phyloP scores from a whole-genome alignment of 1,140 invertebrate species.

The Pinna nobilis region DNA sequence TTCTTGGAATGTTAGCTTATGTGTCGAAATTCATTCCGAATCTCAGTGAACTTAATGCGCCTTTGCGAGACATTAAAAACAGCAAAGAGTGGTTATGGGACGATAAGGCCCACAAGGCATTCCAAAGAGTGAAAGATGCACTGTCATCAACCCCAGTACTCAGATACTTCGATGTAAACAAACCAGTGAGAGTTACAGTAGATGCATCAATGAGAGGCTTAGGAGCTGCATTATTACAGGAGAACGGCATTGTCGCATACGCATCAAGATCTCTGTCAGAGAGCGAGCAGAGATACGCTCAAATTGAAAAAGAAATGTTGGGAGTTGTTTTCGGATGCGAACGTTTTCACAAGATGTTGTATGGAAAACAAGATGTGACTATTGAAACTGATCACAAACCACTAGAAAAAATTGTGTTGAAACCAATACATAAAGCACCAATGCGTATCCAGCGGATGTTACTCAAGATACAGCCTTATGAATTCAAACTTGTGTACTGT shows the following conservation, averaged over 20 bases:
- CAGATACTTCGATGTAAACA: constrained; percentile 32
- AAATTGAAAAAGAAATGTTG: constrained; percentile 77
- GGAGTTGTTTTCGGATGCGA: constrained; percentile 76
- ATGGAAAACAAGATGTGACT: constrained; percentile 32
- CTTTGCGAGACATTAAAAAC: constrained; percentile 17
- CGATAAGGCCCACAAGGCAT: constrained; percentile 5
- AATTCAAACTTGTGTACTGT: constrained; percentile 42
- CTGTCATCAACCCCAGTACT: constrained; percentile 25
- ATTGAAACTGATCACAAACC: constrained; percentile 70
- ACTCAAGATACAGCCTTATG: constrained; percentile 52
- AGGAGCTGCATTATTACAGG: constrained; percentile 72
- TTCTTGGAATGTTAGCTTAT: constrained; percentile 68
- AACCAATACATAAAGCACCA: constrained; percentile 42
- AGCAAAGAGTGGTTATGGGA: constrained; percentile 16
- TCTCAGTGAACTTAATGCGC: constrained; percentile 45
- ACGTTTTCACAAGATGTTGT: constrained; percentile 74
- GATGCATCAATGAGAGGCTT: constrained; percentile 73
- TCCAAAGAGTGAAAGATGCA: constrained; percentile 29
- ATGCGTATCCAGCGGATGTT: constrained; percentile 58
- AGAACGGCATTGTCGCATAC: constrained; percentile 70
- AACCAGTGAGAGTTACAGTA: constrained; percentile 38
- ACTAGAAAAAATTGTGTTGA: constrained; percentile 56
- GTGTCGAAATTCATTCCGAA: constrained; percentile 68
- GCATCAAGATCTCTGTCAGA: constrained; percentile 71
- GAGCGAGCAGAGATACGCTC: constrained; percentile 62